Conservation (phyloP, 1,140 invertebrate genomes). For the Drosophila melanogaster region DNA sequence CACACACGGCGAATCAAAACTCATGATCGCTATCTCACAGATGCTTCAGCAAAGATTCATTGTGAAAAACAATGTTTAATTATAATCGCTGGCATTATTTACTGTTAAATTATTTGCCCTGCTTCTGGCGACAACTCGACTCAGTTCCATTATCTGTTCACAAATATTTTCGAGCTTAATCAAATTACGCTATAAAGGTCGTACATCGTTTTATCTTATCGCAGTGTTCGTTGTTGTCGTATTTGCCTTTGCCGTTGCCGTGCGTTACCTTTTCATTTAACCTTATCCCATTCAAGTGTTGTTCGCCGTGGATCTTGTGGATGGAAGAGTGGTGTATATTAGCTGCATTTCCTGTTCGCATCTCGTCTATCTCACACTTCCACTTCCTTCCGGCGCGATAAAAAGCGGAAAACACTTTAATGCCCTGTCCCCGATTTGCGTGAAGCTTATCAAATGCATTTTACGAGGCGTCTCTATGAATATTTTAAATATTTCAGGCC, state of each 20-base stretch:
- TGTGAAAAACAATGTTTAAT: constrained; percentile 43
- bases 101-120: constrained; percentile 10
- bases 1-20: constrained; percentile 5
- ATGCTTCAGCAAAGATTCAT: constrained; percentile 12
- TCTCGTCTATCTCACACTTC: constrained; percentile 65
- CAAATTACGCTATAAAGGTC: constrained; percentile 83
- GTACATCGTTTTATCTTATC: constrained; percentile 75
- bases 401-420: constrained; percentile 64
- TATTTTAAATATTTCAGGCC: constrained; percentile 54
- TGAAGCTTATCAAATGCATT: constrained; percentile 78
- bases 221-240: constrained; percentile 7
- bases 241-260: constrained; percentile 7
- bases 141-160: constrained; percentile 46
- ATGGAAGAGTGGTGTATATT: constrained; percentile 67
- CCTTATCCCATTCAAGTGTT: constrained; percentile 44
- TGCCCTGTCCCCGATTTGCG: constrained; percentile 35
- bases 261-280: constrained; percentile 24
- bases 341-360: constrained; percentile 73
- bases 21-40: constrained; percentile 9
- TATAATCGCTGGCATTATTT: constrained; percentile 34
- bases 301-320: constrained; percentile 27
- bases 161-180: constrained; percentile 81
- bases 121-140: constrained; percentile 29
- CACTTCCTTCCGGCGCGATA: constrained; percentile 74
- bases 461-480: constrained; percentile 53